These are phyloP conservation scores for Paratrypauchen microcephalus DNA, from an alignment of 2,797 vertebrate genomes.

Conservation along the genomic window DNA sequence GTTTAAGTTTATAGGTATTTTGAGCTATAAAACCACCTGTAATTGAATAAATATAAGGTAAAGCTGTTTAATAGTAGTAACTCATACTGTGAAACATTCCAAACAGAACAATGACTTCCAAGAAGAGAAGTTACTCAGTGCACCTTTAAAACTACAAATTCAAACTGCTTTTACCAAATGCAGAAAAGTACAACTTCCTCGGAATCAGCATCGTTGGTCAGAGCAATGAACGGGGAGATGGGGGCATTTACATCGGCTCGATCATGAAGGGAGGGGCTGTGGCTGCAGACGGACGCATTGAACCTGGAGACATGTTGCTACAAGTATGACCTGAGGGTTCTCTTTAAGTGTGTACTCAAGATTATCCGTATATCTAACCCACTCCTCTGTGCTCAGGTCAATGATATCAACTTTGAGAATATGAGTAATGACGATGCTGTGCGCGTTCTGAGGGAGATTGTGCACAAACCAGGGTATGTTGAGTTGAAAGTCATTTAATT, in stretches of 20 bases:
- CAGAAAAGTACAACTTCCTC: constrained; percentile 89
- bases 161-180: neutral
- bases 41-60: too few species aligned
- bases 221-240: constrained; percentile 92
- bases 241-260: constrained; percentile 91
- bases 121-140: too few species aligned
- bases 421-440: constrained; percentile 94
- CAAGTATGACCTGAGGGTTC: constrained; percentile 64
- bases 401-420: constrained; percentile 93
- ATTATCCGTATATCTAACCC: neutral
- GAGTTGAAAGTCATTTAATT: neutral
- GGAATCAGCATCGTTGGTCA: constrained; percentile 94
- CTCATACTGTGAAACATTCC: too few species aligned
- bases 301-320: constrained; percentile 83
- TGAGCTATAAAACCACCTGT: too few species aligned
- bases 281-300: constrained; percentile 87
- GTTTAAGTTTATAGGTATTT: too few species aligned
- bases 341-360: neutral
- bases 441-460: constrained; percentile 88
- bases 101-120: too few species aligned
- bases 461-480: constrained; percentile 88
- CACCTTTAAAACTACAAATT: neutral
- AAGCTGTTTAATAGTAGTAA: too few species aligned
- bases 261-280: constrained; percentile 91
- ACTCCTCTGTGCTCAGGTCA: constrained; percentile 74